These are phyloP conservation scores for Leptinotarsa lineolata DNA, from an alignment of 1,140 invertebrate genomes.

Conservation along the genomic window DNA sequence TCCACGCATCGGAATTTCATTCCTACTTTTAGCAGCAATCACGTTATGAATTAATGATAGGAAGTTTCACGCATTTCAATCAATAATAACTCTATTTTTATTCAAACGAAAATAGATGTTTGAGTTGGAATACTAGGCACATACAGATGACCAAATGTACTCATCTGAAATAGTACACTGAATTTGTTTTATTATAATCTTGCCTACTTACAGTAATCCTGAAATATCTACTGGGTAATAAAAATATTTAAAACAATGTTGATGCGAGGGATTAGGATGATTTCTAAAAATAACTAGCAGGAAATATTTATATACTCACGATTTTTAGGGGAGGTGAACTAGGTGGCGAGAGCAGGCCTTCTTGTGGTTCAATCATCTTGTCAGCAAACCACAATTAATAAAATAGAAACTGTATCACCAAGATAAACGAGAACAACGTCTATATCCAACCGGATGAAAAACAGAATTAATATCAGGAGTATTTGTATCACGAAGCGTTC, in stretches of 20 bases:
- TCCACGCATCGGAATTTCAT: neutral
- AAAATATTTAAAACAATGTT: neutral
- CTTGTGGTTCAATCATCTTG: slow-evolving; percentile 17
- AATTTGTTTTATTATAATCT: too few species aligned
- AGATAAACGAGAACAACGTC: neutral
- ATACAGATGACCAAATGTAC: too few species aligned
- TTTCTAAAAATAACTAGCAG: too few species aligned
- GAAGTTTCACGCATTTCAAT: neutral
- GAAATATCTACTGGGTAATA: too few species aligned
- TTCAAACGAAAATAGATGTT: too few species aligned
- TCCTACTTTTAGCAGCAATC: neutral
- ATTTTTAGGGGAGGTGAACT: slow-evolving; percentile 63
- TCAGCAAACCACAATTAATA: neutral
- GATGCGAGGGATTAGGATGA: neutral
- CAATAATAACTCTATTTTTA: too few species aligned
- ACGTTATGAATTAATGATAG: neutral
- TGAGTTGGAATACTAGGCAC: too few species aligned
- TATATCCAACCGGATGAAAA: slow-evolving; percentile 15
- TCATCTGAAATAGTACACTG: too few species aligned
- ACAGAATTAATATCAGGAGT: slow-evolving; percentile 39
- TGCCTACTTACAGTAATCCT: too few species aligned
- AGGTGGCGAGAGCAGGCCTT: slow-evolving; percentile 61
- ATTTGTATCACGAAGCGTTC: slow-evolving; percentile 37
- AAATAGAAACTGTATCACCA: too few species aligned
- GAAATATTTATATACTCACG: slow-evolving; percentile 56